These are phyloP conservation scores for Toxotes jaculatrix DNA, from an alignment of 2,113 vertebrate genomes.

Conservation along the genomic window DNA sequence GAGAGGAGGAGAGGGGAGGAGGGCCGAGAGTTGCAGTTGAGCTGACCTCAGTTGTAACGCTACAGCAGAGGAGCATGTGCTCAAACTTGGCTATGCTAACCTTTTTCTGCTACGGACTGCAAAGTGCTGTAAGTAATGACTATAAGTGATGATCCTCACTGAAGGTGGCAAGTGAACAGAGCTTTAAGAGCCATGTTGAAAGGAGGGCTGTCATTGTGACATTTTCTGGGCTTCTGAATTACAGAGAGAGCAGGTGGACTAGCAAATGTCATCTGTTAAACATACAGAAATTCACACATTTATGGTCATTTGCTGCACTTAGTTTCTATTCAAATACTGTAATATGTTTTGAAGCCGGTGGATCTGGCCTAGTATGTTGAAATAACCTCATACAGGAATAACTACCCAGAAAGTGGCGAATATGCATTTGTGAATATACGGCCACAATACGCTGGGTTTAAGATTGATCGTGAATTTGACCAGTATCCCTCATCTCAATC, in stretches of 20 bases:
- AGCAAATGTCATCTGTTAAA: constrained; percentile 69
- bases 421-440: constrained; percentile 63
- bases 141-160: constrained; percentile 72
- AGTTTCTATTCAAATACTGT: constrained; percentile 15
- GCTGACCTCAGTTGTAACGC: constrained; percentile 71
- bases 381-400: constrained; percentile 46
- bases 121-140: constrained; percentile 78
- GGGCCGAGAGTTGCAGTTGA: constrained; percentile 50
- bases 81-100: constrained; percentile 64
- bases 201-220: constrained; percentile 73
- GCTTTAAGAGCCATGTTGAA: constrained; percentile 71
- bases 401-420: constrained; percentile 38
- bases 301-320: constrained; percentile 34
- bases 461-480: constrained; percentile 82
- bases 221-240: constrained; percentile 75
- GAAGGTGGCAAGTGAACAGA: constrained; percentile 50
- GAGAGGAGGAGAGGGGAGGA: constrained; percentile 54
- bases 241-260: constrained; percentile 61
- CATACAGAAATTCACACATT: constrained; percentile 51
- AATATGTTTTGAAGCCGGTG: constrained; percentile 18
- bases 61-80: constrained; percentile 59
- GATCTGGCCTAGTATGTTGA: constrained; percentile 49
- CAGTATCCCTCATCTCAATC: constrained; percentile 80
- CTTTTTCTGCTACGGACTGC: constrained; percentile 59
- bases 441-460: constrained; percentile 51